Evolutionary conservation across 1,140 invertebrate genomes (phyloP).

Genomic region (Neotoxoptera formosana): DNA sequence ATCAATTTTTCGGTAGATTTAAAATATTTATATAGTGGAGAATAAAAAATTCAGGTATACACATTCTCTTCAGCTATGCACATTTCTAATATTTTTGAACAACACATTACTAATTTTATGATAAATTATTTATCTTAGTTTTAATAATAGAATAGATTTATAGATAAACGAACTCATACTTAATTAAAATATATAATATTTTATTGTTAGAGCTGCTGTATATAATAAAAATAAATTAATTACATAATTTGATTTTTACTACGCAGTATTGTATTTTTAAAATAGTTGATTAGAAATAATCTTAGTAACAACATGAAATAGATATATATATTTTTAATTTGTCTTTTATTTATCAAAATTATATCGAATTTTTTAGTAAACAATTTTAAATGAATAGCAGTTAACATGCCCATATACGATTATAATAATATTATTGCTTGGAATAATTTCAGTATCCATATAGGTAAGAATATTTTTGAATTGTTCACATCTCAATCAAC

Average conservation of each 20-base stretch:
- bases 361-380: background rate
- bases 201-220: no score
- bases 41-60: background rate
- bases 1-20: slow-evolving; percentile 38
- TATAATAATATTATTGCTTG: background rate
- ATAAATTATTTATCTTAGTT: background rate
- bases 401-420: background rate
- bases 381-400: background rate
- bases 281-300: background rate
- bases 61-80: background rate
- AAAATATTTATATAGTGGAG: background rate
- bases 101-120: background rate
- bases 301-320: background rate
- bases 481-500: background rate
- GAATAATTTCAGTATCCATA: background rate
- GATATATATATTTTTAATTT: background rate
- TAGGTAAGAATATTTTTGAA: background rate
- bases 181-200: no score
- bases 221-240: background rate
- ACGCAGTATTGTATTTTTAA: no score
- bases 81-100: background rate
- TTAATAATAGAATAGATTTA: background rate
- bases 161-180: background rate
- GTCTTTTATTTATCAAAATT: background rate
- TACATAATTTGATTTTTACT: no score